phyloP scores from a whole-genome alignment of 2,113 vertebrate genomes.

The Rousettus leschenaultii region DNA sequence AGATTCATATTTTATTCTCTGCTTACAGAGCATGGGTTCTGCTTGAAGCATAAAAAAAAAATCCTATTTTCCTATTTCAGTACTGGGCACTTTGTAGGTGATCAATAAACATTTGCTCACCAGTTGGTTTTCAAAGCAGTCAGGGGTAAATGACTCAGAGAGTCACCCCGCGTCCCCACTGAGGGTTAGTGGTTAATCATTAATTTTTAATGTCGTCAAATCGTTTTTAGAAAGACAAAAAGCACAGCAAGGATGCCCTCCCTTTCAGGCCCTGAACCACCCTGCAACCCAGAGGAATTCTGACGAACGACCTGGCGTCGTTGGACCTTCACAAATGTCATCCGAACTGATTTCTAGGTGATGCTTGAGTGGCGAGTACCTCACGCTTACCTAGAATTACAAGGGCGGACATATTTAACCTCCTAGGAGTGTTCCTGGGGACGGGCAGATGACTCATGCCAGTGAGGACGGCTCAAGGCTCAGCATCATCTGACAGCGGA shows the following conservation, averaged over 20 bases:
- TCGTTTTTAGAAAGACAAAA: neutral
- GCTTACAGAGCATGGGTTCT: rapidly evolving
- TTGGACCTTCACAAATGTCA: neutral
- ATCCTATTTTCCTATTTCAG: neutral
- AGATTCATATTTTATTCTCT: neutral
- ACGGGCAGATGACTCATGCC: neutral
- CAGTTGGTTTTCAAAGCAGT: neutral
- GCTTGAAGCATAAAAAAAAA: neutral
- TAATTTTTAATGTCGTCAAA: neutral
- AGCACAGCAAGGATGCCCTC: neutral
- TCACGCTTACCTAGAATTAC: neutral
- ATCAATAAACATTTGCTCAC: neutral
- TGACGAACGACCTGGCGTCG: neutral
- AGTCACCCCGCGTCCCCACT: neutral
- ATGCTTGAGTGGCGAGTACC: neutral
- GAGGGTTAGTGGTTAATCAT: neutral
- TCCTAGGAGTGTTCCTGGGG: neutral
- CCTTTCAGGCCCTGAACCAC: neutral
- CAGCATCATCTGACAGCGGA: too few species aligned
- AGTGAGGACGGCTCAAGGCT: too few species aligned
- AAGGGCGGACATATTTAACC: neutral
- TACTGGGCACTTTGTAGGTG: neutral
- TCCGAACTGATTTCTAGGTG: neutral
- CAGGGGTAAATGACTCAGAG: neutral
- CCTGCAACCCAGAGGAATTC: neutral